These are phyloP conservation scores for Cephalopterus ornatus DNA, from an alignment of 2,113 vertebrate species.

Conservation along the genomic window DNA sequence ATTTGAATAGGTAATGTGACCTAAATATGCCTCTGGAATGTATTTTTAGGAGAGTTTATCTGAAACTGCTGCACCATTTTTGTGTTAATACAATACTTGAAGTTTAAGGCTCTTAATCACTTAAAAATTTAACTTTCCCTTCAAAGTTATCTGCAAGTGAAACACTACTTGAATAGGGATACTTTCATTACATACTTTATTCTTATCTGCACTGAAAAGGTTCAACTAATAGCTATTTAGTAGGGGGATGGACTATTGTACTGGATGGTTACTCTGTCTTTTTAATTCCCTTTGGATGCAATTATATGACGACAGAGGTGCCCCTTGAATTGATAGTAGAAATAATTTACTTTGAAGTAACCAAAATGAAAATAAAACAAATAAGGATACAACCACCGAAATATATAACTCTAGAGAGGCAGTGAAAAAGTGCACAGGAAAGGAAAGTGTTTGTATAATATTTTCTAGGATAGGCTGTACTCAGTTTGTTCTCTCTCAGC, in stretches of 20 bases:
- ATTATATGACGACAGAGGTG: neutral
- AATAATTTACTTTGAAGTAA: neutral
- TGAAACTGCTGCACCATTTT: neutral
- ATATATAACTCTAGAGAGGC: neutral
- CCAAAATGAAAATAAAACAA: neutral
- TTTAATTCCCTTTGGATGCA: neutral
- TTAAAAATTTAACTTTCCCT: neutral
- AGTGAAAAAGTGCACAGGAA: neutral
- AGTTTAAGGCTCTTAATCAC: neutral
- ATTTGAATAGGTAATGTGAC: neutral
- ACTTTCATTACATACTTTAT: neutral
- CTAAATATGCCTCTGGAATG: neutral
- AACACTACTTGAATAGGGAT: neutral
- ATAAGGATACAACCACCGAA: neutral
- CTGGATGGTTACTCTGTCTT: neutral
- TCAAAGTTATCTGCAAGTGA: neutral
- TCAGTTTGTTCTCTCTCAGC: neutral
- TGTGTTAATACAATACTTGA: neutral
- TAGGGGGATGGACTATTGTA: neutral
- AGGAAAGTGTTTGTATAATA: neutral
- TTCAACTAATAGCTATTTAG: neutral
- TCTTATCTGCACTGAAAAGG: neutral
- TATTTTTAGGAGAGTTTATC: neutral
- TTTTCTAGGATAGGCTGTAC: neutral
- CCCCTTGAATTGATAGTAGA: neutral